Evolutionary conservation across 64 coral and sea anemone genomes (phyloP).

Genomic region (Actinia equina): DNA sequence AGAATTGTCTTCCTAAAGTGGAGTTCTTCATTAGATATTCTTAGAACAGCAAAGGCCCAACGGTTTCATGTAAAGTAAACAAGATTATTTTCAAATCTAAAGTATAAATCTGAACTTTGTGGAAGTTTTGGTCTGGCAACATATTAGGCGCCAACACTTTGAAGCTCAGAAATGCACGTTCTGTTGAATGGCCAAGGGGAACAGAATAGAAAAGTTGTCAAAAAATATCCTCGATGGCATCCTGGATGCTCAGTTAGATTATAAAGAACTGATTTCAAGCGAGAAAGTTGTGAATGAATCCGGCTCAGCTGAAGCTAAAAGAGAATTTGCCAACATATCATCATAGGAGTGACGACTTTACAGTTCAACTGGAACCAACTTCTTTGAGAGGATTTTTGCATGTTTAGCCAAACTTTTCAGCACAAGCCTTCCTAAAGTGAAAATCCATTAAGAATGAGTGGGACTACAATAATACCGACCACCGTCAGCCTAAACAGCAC

Average conservation of each 20-base stretch:
- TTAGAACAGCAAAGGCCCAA: neutral
- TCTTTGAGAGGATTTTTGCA: neutral
- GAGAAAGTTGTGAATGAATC: too few relatives aligned
- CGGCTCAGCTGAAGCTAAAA: neutral
- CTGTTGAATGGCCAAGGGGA: neutral
- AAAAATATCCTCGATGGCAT: neutral
- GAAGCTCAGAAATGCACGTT: neutral
- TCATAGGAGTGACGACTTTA: neutral
- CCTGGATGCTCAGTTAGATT: neutral
- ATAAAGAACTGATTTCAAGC: neutral
- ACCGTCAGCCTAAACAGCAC: neutral
- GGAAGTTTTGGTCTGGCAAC: neutral
- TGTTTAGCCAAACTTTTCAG: neutral
- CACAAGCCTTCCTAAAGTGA: neutral
- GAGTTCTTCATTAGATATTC: neutral
- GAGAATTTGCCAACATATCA: neutral
- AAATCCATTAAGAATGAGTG: neutral
- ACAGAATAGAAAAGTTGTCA: neutral
- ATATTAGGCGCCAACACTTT: neutral
- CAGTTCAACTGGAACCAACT: neutral
- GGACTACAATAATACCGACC: neutral
- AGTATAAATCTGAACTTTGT: neutral
- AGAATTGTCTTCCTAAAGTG: neutral
- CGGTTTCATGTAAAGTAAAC: neutral
- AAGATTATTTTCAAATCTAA: neutral